Conservation (phyloP, 37 sponge, comb jelly and placozoan genomes). For the Crambe crambe region DNA sequence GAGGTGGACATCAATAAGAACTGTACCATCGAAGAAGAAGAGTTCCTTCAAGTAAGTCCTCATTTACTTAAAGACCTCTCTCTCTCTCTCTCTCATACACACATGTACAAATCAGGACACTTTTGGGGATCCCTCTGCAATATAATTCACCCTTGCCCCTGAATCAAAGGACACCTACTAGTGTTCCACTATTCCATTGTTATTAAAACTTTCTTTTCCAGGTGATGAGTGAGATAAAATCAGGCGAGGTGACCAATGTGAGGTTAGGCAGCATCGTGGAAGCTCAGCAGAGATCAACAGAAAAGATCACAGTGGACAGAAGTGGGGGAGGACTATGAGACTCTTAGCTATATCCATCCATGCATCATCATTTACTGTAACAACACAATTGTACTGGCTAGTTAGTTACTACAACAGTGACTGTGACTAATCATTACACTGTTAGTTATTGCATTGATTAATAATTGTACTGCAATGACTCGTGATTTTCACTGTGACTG, state of each 20-base stretch:
- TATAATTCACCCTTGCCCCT: too few relatives aligned
- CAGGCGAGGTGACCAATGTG: conserved; percentile 86
- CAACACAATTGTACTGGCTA: not conserved
- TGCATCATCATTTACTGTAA: not conserved
- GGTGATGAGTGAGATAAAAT: conserved; percentile 88
- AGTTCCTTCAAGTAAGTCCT: conserved; percentile 90
- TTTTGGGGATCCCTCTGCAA: too few relatives aligned
- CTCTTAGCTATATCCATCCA: not conserved
- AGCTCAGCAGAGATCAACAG: conserved; percentile 39
- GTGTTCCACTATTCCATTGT: too few relatives aligned
- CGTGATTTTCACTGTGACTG: too few relatives aligned
- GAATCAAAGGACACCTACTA: too few relatives aligned
- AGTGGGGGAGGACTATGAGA: conserved; percentile 85
- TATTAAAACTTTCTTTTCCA: too few relatives aligned
- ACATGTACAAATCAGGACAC: too few relatives aligned
- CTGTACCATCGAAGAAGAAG: conserved; percentile 94
- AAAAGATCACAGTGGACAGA: conserved; percentile 64
- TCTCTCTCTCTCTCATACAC: too few relatives aligned
- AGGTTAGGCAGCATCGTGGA: conserved; percentile 74
- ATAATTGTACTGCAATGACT: not conserved
- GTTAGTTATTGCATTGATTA: too few relatives aligned
- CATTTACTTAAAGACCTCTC: not conserved
- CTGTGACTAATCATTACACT: not conserved
- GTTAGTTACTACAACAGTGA: not conserved
- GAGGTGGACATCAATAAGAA: conserved; percentile 98